These are phyloP conservation scores for Sylvia borin DNA, from an alignment of 2,797 vertebrate genomes.

Conservation along the genomic window DNA sequence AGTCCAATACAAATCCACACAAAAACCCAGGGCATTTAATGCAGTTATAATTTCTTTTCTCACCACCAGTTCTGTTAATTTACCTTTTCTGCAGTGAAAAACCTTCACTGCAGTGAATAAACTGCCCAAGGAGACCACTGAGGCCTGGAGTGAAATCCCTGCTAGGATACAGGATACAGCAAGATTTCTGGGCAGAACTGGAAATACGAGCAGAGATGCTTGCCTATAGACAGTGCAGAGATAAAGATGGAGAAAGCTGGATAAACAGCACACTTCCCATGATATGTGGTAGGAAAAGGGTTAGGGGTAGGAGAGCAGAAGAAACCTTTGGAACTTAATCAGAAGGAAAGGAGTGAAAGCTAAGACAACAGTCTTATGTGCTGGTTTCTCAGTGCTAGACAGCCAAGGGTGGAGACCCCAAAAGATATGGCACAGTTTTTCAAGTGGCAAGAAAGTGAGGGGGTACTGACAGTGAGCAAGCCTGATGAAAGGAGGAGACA, in stretches of 20 bases:
- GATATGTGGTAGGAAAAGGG: not conserved
- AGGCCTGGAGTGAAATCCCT: not conserved
- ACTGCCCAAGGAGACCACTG: not conserved
- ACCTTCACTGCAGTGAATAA: not conserved
- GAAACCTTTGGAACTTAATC: not conserved
- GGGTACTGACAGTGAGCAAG: not conserved
- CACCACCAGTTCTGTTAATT: not conserved
- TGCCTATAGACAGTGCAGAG: not conserved
- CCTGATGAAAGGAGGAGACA: not conserved
- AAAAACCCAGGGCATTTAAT: not conserved
- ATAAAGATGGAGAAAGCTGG: not conserved
- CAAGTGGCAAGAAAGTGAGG: not conserved
- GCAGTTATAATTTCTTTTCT: not conserved
- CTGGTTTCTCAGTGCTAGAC: not conserved
- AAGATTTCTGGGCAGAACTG: not conserved
- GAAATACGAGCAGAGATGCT: not conserved
- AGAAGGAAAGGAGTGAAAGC: not conserved
- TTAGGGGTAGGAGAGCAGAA: not conserved
- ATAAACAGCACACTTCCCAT: not conserved
- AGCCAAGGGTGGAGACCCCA: not conserved
- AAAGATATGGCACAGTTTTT: not conserved
- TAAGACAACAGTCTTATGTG: not conserved
- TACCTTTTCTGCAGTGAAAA: not conserved
- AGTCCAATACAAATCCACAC: not conserved
- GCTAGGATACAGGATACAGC: not conserved